These are phyloP conservation scores for Xiphias gladius DNA, from an alignment of 2,113 vertebrate genomes.

Conservation along the genomic window DNA sequence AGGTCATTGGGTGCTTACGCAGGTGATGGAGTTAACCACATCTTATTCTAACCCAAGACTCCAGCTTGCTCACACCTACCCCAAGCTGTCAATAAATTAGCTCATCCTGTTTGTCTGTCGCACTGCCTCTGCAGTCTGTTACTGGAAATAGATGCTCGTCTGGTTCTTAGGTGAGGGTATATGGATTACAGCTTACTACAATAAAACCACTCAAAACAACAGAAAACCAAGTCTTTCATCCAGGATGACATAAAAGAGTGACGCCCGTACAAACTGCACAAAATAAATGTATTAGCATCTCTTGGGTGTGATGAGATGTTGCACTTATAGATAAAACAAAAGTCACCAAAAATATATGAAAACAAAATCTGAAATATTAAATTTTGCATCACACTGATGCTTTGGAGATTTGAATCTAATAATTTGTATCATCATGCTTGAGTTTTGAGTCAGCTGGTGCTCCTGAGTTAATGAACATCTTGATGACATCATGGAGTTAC, in stretches of 20 bases:
- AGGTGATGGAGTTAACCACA: neutral
- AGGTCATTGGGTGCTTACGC: neutral
- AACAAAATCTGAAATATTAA: neutral
- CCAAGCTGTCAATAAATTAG: slow-evolving; percentile 45
- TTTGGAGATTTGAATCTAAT: neutral
- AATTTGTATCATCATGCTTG: neutral
- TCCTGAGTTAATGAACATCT: neutral
- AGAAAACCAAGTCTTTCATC: slow-evolving; percentile 23
- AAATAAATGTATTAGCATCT: neutral
- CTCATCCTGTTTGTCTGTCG: slow-evolving; percentile 44
- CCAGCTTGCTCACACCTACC: neutral
- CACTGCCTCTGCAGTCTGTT: neutral
- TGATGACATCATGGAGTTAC: too few species aligned
- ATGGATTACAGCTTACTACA: slow-evolving; percentile 27
- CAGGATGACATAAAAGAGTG: neutral
- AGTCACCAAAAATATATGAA: neutral
- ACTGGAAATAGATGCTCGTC: slow-evolving; percentile 32
- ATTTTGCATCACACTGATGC: neutral
- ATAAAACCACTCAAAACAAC: slow-evolving; percentile 34
- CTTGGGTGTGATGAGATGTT: too few species aligned
- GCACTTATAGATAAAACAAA: neutral
- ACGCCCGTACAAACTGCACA: neutral
- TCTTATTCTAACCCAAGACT: neutral
- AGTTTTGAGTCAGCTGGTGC: neutral
- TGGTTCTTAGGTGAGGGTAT: slow-evolving; percentile 22